Evolutionary conservation across 2,797 vertebrate species (phyloP).

Genomic region (Chrosomus eos): DNA sequence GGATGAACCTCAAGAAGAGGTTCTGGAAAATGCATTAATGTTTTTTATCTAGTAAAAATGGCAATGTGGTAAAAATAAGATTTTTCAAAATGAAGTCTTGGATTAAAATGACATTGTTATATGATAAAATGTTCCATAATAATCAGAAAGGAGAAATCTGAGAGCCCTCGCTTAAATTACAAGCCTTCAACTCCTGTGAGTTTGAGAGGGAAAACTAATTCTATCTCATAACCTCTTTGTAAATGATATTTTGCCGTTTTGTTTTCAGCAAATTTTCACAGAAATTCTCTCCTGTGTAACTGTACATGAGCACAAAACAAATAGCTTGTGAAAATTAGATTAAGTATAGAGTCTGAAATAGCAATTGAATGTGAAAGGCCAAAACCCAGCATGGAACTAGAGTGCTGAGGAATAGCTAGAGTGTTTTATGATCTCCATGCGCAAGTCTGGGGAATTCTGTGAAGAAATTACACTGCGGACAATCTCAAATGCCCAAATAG

Average conservation of each 20-base stretch:
- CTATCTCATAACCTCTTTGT: background rate
- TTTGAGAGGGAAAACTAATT: background rate
- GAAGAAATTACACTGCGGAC: background rate
- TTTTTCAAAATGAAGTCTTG: constrained; percentile 10
- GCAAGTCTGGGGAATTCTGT: background rate
- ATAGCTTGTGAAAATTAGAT: constrained; percentile 17
- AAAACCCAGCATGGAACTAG: constrained; percentile 5
- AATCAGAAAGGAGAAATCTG: constrained; percentile 18
- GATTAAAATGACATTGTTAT: constrained; percentile 33
- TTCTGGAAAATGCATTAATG: constrained; percentile 32
- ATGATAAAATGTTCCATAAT: constrained; percentile 41
- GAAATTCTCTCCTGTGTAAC: constrained; percentile 3
- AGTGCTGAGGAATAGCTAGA: background rate
- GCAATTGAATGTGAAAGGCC: constrained; percentile 8
- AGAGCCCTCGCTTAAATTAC: constrained; percentile 31
- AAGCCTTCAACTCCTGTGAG: background rate
- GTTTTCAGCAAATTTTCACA: constrained; percentile 13
- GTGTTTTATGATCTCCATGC: constrained; percentile 17
- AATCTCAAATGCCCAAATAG: background rate
- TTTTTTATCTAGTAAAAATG: constrained; percentile 31
- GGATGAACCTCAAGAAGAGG: background rate
- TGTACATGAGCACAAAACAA: background rate
- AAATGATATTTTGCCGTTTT: constrained; percentile 35
- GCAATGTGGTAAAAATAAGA: constrained; percentile 24
- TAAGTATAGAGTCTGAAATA: constrained; percentile 32